Evolutionary conservation across 2,888 invertebrate genomes (phyloP).

Genomic region (Rhimphoctona megacephalus): DNA sequence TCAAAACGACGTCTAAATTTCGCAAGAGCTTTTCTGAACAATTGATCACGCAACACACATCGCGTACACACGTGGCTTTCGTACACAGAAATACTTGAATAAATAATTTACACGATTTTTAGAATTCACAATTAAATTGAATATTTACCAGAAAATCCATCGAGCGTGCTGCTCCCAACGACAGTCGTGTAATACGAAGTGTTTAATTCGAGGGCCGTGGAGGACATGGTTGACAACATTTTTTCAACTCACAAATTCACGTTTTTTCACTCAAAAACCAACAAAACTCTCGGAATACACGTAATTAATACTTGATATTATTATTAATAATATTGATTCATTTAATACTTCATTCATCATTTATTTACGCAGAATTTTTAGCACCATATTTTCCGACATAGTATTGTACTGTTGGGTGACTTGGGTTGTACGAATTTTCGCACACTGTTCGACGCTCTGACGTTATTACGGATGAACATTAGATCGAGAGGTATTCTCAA

Average conservation of each 20-base stretch:
- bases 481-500: constrained; percentile 43
- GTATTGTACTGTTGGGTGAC: constrained; percentile 37
- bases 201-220: constrained; percentile 78
- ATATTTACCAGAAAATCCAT: constrained; percentile 79
- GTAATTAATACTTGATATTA: neutral
- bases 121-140: neutral
- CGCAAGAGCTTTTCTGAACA: constrained; percentile 11
- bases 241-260: constrained; percentile 39
- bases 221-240: constrained; percentile 80
- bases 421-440: constrained; percentile 36
- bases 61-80: neutral
- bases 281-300: constrained; percentile 31
- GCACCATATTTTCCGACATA: constrained; percentile 47
- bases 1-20: constrained; percentile 38
- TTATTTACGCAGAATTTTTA: constrained; percentile 28
- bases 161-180: constrained; percentile 77
- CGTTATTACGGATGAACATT: constrained; percentile 38
- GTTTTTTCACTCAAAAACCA: constrained; percentile 13
- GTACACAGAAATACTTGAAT: neutral
- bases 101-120: neutral
- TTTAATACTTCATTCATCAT: constrained; percentile 34
- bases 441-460: constrained; percentile 33
- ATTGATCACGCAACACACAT: neutral
- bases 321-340: neutral
- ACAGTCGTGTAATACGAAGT: constrained; percentile 80